A percentile compares a stretch with the other conserved stretches of the same genome.
phyloP scores from a whole-genome alignment of 1,140 invertebrate species.

The Papilio glaucus region DNA sequence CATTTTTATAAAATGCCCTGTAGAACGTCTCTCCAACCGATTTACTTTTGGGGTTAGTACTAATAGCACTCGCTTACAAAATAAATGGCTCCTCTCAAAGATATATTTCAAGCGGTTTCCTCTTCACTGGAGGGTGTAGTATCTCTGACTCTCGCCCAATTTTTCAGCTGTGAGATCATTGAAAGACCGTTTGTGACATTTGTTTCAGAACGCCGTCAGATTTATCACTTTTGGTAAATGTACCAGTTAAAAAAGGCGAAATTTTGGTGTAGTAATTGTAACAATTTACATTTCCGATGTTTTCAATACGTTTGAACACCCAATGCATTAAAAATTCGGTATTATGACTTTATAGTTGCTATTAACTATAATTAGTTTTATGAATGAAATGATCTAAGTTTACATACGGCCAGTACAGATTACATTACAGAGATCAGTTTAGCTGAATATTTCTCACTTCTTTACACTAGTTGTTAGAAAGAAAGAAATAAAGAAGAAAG shows the following conservation, averaged over 20 bases:
- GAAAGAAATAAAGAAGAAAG: no score
- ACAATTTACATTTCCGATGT: no score
- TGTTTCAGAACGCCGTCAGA: constrained; percentile 5
- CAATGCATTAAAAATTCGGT: no score
- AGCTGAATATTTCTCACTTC: no score
- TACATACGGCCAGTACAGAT: no score
- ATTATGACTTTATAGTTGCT: no score
- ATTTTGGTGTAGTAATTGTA: no score
- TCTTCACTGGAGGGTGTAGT: constrained; percentile 22
- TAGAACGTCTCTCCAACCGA: constrained; percentile 13
- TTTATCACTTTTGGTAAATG: constrained; percentile 14
- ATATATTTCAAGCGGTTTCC: constrained; percentile 33
- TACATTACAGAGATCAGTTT: no score
- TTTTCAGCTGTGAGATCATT: constrained; percentile 28
- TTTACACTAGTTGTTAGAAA: no score
- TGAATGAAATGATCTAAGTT: no score
- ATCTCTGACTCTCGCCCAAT: constrained; percentile 17
- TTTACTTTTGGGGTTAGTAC: constrained; percentile 31
- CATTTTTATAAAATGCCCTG: neutral
- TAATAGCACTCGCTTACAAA: constrained; percentile 32
- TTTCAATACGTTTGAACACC: no score
- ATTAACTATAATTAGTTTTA: no score
- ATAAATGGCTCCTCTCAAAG: constrained; percentile 33
- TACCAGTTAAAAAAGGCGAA: neutral
- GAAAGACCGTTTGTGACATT: constrained; percentile 34